Evolutionary conservation across 2,888 invertebrate genomes (phyloP), one percentile per base, ranked within the genome.

Genomic region (Erebia epiphron): DNA sequence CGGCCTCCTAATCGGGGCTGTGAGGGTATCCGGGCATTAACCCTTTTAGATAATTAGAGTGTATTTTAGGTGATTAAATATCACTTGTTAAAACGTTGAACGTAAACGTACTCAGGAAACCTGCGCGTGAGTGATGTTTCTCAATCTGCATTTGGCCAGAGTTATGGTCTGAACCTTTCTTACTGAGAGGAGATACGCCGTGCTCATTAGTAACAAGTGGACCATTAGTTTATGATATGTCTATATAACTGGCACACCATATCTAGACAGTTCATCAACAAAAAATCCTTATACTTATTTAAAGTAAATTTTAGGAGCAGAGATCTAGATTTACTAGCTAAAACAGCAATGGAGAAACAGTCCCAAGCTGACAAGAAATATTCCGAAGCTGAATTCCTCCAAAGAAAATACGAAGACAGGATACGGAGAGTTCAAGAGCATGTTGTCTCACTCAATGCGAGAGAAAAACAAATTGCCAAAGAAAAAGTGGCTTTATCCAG

Each of bases 391-490:
- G 94, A 94, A 79, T 91, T 89, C 63, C 86, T 94, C 1, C 90
- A 95, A 79, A 83, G 85, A 16, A 94, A 93, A 80, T 95, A 94
- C 76, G 95, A 95, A 78, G 94, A 95, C 62, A 86, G 94, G 75
- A 89, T 95, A 71, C 85, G 93, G 60, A 90, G 94, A 61, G 89
- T 95, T 50, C 95, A 95, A 81, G 93, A 91, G 72, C 95, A 95
- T 73, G 91, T 94, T 2, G 85, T 92, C 3, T 93, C 94, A 1
- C 78, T 95, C 18, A 92, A 94, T 21, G 80, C 84, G 13, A 90
- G 95, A 77, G 95, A 95, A 75, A 95, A 95, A 77, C 94, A 94
- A 76, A 90, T 95, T 52, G 94, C 95, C 0, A 94, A 91, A 81
- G 95, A 95, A 77, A 95, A 95, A 82, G 93, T 95, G 0, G 86